Base-by-base conservation (phyloP, 2,797 vertebrate genomes). In the Poecile montanus region DNA sequence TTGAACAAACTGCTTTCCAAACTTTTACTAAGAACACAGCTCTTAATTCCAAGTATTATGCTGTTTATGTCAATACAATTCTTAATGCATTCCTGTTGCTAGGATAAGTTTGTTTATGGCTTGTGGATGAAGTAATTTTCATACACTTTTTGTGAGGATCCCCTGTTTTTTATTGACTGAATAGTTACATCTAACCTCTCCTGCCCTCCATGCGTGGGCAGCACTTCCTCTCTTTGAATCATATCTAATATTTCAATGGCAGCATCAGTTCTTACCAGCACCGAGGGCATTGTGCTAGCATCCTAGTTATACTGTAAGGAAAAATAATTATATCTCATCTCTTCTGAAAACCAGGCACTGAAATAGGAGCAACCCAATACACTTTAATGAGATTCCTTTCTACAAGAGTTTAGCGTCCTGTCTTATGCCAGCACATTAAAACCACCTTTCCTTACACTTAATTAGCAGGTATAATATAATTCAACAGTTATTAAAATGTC, bases 61-160 rank as follows among this genome's bases (percentile, higher is more conserved):
- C 18, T 66, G 38, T 74, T 95, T 88, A 68, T 48, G 8, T n/a
- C 45, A 76, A 54, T 47, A 73, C 23, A 81, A 30, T 48, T 29
- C 60, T n/a, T 66, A 76, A 58, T 20, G 32, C 36, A n/a, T 53
- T 89, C 56, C 48, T 57, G 81, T 93, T 91, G 81, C 91, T 95
- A 93, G 47, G 78, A 50, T 45, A 85, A 84, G 15, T 48, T 89
- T 89, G 81, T 87, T 95, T 94, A 82, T 36, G 89, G 38, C 14
- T 75, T 62, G 47, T 1, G 1, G 29, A 71, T 63, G 77, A 76
- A 70, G 62, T 40, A 30, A 60, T 79, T 77, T 40, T 67, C 45
- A 58, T 25, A 23, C 16, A 14, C 30, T 57, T 70, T 86, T 91
- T 82, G 61, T 66, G 81, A 94, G 68, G 65, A 70, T 60, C 8